Conservation (phyloP, 2,797 vertebrate species). For the Loriculus beryllinus region DNA sequence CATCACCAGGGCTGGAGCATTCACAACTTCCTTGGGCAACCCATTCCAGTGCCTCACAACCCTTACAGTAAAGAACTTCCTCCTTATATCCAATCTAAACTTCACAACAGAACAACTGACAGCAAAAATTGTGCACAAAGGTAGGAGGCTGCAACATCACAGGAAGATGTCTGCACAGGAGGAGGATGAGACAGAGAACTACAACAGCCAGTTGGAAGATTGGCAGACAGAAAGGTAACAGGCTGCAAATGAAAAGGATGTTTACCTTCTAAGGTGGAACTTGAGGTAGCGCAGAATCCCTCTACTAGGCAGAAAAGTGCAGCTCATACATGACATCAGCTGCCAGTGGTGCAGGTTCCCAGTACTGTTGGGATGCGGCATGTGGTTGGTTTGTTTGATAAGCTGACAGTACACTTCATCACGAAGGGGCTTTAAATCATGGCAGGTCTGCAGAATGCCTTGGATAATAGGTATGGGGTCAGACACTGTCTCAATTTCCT, state of each 20-base stretch:
- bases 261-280: constrained; percentile 90
- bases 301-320: constrained; percentile 89
- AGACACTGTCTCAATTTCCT: constrained; percentile 89
- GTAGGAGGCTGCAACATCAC: not conserved
- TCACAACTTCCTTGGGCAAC: not conserved
- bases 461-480: constrained; percentile 92
- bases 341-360: constrained; percentile 91
- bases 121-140: not conserved
- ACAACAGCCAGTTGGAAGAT: not conserved
- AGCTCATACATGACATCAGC: constrained; percentile 91
- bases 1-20: not conserved
- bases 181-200: not conserved
- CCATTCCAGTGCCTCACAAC: not conserved
- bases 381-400: constrained; percentile 93
- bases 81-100: not conserved
- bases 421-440: constrained; percentile 85
- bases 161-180: not conserved
- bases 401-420: constrained; percentile 94
- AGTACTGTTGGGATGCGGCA: constrained; percentile 85
- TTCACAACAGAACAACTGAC: not conserved
- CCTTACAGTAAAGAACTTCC: not conserved
- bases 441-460: constrained; percentile 92
- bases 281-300: constrained; percentile 90
- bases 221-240: not conserved
- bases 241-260: accelerated